Percentiles rank a stretch among this genome's conserved stretches.
These are phyloP conservation scores for Apistogramma diplotaenia DNA, from an alignment of 2,113 vertebrate genomes.

Conservation along the genomic window DNA sequence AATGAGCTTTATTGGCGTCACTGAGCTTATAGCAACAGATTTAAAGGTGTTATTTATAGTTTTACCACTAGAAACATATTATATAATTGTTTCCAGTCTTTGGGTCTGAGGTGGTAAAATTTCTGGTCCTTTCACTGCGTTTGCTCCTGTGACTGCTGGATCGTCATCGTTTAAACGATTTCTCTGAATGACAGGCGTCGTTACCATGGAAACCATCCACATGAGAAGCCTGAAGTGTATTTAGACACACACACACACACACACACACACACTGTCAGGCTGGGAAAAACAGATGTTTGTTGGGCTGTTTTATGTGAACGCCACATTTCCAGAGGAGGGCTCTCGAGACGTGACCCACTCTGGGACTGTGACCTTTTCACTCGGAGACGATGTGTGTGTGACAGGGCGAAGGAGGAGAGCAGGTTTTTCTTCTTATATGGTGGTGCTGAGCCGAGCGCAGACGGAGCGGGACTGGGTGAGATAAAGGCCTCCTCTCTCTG, in stretches of 20 bases:
- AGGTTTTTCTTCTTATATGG: conserved; percentile 62
- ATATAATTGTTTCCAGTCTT: too few relatives aligned
- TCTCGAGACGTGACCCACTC: not conserved
- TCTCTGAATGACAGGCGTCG: too few relatives aligned
- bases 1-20: fast-evolving
- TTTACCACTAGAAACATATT: not conserved
- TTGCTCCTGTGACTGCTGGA: too few relatives aligned
- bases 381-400: not conserved
- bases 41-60: not conserved
- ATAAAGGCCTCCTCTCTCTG: conserved; percentile 24
- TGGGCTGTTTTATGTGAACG: not conserved
- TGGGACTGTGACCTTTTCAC: not conserved
- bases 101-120: too few relatives aligned
- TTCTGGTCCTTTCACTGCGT: too few relatives aligned
- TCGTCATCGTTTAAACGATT: too few relatives aligned
- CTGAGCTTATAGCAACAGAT: too few relatives aligned
- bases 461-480: not conserved
- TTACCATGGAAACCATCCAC: too few relatives aligned
- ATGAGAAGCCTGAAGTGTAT: too few relatives aligned
- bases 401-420: not conserved
- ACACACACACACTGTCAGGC: too few relatives aligned
- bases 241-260: not conserved
- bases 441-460: conserved; percentile 31
- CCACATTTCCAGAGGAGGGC: not conserved
- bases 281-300: too few relatives aligned